Evolutionary conservation across 2,113 vertebrate species (phyloP).

Genomic region (Ardeotis arabs): DNA sequence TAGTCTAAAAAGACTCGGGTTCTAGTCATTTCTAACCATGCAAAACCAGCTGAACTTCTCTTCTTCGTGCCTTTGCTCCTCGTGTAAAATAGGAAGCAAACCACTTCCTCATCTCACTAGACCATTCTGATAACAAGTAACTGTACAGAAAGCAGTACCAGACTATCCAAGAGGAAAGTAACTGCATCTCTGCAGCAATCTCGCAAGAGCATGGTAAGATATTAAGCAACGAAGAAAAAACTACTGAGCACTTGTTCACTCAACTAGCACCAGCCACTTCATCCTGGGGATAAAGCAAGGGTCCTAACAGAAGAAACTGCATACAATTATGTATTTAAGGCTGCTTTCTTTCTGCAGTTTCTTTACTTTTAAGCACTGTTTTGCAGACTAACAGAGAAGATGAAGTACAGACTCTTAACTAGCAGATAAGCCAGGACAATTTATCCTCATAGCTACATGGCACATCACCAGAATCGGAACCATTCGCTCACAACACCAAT

Average conservation of each 20-base stretch:
- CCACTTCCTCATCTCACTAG: constrained; percentile 41
- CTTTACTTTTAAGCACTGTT: background rate
- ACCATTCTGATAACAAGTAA: background rate
- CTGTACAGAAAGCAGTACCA: background rate
- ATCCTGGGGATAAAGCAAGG: background rate
- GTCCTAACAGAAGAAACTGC: background rate
- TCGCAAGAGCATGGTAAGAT: background rate
- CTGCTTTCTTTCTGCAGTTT: background rate
- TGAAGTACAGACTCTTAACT: background rate
- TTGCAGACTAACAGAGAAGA: background rate
- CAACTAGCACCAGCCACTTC: background rate
- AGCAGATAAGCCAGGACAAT: background rate
- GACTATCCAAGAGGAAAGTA: background rate
- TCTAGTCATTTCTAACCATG: constrained; percentile 14
- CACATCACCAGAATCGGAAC: background rate
- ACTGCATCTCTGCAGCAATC: background rate
- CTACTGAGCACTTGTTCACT: background rate
- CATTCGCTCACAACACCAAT: background rate
- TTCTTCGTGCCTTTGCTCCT: background rate
- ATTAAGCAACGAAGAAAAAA: background rate
- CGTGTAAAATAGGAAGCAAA: constrained; percentile 21
- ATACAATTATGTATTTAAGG: background rate
- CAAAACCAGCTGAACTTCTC: constrained; percentile 7
- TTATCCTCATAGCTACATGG: rapidly evolving
- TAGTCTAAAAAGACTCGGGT: background rate